These are phyloP conservation scores for Forficula auricularia DNA, from an alignment of 1,140 invertebrate species.

Conservation along the genomic window DNA sequence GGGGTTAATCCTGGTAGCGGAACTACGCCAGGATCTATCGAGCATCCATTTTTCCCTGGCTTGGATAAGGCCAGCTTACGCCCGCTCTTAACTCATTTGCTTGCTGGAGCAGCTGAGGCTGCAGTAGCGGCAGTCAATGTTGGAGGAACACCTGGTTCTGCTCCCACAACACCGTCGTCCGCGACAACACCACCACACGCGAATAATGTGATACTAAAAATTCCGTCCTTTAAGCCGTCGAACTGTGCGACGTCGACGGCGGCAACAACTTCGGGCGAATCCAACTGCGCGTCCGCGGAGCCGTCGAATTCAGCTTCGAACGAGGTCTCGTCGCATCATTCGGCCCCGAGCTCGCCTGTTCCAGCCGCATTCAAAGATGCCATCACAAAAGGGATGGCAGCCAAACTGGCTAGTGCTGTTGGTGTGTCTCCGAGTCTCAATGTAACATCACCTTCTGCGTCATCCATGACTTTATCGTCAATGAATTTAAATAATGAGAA, in stretches of 20 bases:
- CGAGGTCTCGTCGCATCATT: too few relatives aligned
- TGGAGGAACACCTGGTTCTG: too few relatives aligned
- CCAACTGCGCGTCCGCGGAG: slow-evolving; percentile 18
- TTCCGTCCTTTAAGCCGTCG: slow-evolving; percentile 73
- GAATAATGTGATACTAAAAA: slow-evolving; percentile 59
- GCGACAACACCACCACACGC: neutral
- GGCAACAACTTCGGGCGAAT: slow-evolving; percentile 31
- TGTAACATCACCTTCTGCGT: slow-evolving; percentile 23
- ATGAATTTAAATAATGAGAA: slow-evolving; percentile 18
- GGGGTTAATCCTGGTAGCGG: too few relatives aligned
- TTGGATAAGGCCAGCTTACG: slow-evolving; percentile 35
- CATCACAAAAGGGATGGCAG: neutral
- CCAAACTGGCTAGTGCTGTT: neutral
- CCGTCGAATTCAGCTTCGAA: too few relatives aligned
- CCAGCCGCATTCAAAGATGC: slow-evolving; percentile 19
- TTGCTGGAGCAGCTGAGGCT: slow-evolving; percentile 21
- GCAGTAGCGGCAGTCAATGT: too few relatives aligned
- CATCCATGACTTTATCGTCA: too few relatives aligned
- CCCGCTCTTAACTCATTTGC: slow-evolving; percentile 37
- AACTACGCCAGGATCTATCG: too few relatives aligned
- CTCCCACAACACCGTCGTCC: too few relatives aligned
- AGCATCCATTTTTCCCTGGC: slow-evolving; percentile 12
- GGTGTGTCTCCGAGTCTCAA: slow-evolving; percentile 5
- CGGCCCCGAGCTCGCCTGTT: slow-evolving; percentile 25
- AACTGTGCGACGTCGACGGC: slow-evolving; percentile 31